A percentile compares a stretch with the other conserved stretches of the same genome.
These are phyloP conservation scores for Limnephilus lunatus DNA, from an alignment of 2,888 invertebrate species.

Conservation along the genomic window DNA sequence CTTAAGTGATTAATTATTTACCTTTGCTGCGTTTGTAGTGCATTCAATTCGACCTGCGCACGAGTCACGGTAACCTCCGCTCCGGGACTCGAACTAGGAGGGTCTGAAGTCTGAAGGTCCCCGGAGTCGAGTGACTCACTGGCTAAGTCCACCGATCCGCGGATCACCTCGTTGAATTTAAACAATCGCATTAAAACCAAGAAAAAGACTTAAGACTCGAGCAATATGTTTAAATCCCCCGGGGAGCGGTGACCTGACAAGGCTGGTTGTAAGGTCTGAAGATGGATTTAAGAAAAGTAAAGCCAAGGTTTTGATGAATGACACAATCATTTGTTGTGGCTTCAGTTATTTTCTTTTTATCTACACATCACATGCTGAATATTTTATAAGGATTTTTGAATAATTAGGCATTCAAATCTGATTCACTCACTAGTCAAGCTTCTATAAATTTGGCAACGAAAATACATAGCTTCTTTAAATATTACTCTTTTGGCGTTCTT, in stretches of 20 bases:
- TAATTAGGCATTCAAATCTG: neutral
- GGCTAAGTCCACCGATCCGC: neutral
- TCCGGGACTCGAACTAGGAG: slow-evolving; percentile 12
- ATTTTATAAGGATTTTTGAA: neutral
- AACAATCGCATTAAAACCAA: slow-evolving; percentile 24
- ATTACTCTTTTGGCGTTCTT: neutral
- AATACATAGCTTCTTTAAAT: neutral
- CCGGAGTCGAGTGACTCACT: neutral
- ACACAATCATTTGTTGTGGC: slow-evolving; percentile 18
- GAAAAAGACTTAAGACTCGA: neutral
- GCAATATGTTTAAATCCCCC: neutral
- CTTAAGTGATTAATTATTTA: neutral
- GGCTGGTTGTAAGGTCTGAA: neutral
- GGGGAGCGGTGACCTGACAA: slow-evolving; percentile 14
- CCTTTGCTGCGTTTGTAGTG: neutral
- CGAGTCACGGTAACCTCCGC: slow-evolving; percentile 17
- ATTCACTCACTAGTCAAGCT: neutral
- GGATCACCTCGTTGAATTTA: slow-evolving; percentile 3
- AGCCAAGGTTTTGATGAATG: slow-evolving; percentile 14
- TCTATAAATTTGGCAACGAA: neutral
- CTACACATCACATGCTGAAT: neutral
- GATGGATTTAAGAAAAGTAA: neutral
- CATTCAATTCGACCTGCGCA: neutral
- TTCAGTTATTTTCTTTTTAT: neutral
- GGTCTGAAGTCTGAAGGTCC: neutral